Evolutionary conservation across 2,797 vertebrate genomes (phyloP).

Genomic region (Mus spretus): DNA sequence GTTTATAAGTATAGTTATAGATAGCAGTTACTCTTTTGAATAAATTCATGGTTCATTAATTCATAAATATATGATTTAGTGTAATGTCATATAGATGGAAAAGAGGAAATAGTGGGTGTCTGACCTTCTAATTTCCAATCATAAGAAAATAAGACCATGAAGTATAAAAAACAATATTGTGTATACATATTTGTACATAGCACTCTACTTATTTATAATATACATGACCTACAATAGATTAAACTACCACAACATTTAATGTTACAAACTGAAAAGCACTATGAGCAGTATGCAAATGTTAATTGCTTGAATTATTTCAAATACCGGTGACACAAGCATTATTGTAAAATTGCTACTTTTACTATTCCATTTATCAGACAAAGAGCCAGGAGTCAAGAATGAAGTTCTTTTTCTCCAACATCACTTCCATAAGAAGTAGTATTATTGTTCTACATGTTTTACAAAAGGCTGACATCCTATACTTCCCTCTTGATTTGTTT

Average conservation of each 20-base stretch:
- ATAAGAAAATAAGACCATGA: neutral
- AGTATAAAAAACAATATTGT: neutral
- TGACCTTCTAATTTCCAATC: neutral
- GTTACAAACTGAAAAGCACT: neutral
- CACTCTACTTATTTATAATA: neutral
- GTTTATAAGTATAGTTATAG: neutral
- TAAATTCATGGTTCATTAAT: neutral
- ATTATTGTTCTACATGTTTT: neutral
- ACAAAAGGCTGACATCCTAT: neutral
- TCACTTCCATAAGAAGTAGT: neutral
- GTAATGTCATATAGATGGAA: neutral
- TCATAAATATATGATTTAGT: neutral
- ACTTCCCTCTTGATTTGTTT: neutral
- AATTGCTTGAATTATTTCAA: neutral
- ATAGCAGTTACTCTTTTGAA: neutral
- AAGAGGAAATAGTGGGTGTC: neutral
- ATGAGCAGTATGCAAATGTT: neutral
- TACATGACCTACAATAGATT: neutral
- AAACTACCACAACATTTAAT: neutral
- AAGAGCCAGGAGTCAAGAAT: neutral
- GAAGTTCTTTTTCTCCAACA: neutral
- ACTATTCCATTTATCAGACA: neutral
- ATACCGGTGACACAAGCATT: neutral
- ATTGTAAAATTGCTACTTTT: constrained; percentile 23
- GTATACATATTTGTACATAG: neutral